Conservation (phyloP, 1,140 invertebrate species). For the Cydia fagiglandana region DNA sequence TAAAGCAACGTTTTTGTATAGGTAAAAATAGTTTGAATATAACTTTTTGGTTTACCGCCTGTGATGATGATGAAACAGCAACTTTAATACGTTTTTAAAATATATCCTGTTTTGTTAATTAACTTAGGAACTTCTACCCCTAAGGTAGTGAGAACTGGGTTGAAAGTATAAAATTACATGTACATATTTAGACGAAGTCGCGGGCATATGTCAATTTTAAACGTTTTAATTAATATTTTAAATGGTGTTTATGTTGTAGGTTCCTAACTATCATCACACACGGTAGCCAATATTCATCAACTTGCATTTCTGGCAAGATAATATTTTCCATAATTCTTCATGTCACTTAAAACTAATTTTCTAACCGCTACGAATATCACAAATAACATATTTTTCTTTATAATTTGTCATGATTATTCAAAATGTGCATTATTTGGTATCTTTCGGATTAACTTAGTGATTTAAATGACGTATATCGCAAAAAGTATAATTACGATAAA, state of each 20-base stretch:
- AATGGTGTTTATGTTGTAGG: not conserved
- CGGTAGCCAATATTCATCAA: not conserved
- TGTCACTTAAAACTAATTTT: constrained; percentile 21
- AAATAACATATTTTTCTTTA: constrained; percentile 29
- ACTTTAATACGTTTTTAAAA: too few species aligned
- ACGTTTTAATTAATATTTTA: too few species aligned
- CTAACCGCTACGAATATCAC: constrained; percentile 30
- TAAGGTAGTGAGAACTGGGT: too few species aligned
- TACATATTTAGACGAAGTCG: too few species aligned
- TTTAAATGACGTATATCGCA: constrained; percentile 17
- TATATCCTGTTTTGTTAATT: too few species aligned
- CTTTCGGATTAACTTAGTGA: constrained; percentile 3
- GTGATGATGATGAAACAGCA: not conserved
- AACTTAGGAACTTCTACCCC: too few species aligned
- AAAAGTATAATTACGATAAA: constrained; percentile 29
- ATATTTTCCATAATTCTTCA: constrained; percentile 5
- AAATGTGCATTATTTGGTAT: constrained; percentile 30
- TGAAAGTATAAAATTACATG: too few species aligned
- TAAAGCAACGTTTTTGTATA: not conserved
- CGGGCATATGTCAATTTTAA: too few species aligned
- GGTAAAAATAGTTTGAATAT: not conserved
- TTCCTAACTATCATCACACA: not conserved
- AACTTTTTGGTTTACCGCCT: not conserved
- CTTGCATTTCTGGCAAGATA: constrained; percentile 22
- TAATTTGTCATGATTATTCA: constrained; percentile 27